Evolutionary conservation across 2,888 invertebrate species (phyloP).

Genomic region (Stenoptilia bipunctidactyla): DNA sequence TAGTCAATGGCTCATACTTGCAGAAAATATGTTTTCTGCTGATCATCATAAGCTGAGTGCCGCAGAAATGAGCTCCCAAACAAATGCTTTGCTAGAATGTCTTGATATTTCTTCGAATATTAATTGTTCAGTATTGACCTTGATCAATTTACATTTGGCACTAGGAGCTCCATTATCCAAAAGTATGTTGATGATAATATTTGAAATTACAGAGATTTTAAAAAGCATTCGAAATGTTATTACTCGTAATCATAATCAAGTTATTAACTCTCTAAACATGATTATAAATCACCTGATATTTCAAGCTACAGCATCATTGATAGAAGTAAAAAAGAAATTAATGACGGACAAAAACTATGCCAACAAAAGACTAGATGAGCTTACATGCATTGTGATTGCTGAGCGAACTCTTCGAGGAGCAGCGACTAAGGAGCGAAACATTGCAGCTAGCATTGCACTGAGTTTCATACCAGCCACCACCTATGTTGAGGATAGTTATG

Average conservation of each 20-base stretch:
- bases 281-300: conserved; percentile 85
- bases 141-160: conserved; percentile 78
- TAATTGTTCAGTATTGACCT: conserved; percentile 56
- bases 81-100: conserved; percentile 65
- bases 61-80: conserved; percentile 51
- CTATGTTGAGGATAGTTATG: conserved; percentile 74
- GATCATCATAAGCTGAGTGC: conserved; percentile 46
- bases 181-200: conserved; percentile 79
- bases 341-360: conserved; percentile 75
- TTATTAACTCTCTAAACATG: conserved; percentile 81
- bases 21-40: conserved; percentile 46
- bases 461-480: conserved; percentile 75
- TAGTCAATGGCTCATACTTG: conserved; percentile 45
- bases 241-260: conserved; percentile 75
- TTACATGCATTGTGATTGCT: conserved; percentile 82
- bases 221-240: conserved; percentile 82
- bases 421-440: conserved; percentile 73
- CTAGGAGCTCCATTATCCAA: conserved; percentile 84
- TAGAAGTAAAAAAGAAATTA: conserved; percentile 76
- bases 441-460: conserved; percentile 77
- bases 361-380: conserved; percentile 75
- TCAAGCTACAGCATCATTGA: conserved; percentile 77
- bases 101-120: conserved; percentile 77
- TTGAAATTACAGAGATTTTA: conserved; percentile 84
- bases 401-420: conserved; percentile 77